These are phyloP conservation scores for Danaus melanippus DNA, from an alignment of 1,140 invertebrate genomes.

Conservation along the genomic window DNA sequence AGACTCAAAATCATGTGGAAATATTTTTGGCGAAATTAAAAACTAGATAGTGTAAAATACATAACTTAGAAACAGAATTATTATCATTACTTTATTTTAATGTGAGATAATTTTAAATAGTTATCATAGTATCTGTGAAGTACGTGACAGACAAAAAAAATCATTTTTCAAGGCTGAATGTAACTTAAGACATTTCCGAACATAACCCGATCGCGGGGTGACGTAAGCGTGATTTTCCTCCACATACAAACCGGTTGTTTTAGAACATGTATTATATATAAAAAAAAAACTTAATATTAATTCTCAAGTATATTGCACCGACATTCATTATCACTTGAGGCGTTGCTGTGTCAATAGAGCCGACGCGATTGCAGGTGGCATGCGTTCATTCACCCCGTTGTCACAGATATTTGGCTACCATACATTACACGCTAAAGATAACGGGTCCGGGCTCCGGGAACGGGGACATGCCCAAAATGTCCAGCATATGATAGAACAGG, in stretches of 20 bases:
- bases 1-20: too few relatives aligned
- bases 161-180: too few relatives aligned
- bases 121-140: too few relatives aligned
- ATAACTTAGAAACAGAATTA: too few relatives aligned
- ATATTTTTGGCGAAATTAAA: too few relatives aligned
- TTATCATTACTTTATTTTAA: too few relatives aligned
- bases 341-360: constrained; percentile 60
- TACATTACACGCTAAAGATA: constrained; percentile 46
- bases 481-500: not conserved
- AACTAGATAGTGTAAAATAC: too few relatives aligned
- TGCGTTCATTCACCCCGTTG: constrained; percentile 56
- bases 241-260: constrained; percentile 25
- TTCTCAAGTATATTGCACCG: constrained; percentile 50
- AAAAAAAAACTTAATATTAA: constrained; percentile 25
- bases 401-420: constrained; percentile 62
- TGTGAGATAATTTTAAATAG: too few relatives aligned
- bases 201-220: constrained; percentile 12
- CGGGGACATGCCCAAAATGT: constrained; percentile 24
- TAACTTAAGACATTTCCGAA: too few relatives aligned
- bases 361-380: constrained; percentile 58
- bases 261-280: constrained; percentile 10
- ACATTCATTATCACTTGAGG: constrained; percentile 60
- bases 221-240: constrained; percentile 24
- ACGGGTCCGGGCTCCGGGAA: constrained; percentile 34
- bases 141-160: too few relatives aligned